Conservation (phyloP, 2,113 vertebrate genomes). For the Muntiacus reevesi region DNA sequence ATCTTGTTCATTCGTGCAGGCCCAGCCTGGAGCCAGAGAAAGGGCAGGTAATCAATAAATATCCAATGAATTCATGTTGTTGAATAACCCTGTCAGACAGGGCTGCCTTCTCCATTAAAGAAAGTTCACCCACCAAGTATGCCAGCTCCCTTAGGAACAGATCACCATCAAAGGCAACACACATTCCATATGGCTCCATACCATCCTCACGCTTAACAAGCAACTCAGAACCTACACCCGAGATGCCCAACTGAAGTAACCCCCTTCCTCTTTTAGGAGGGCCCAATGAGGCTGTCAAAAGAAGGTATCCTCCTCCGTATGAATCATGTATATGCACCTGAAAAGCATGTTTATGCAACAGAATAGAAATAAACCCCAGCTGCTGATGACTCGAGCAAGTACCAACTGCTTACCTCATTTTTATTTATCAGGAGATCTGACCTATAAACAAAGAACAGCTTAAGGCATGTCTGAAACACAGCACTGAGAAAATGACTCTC, state of each 20-base stretch:
- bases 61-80: background rate
- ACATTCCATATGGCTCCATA: background rate
- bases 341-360: background rate
- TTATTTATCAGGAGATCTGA: background rate
- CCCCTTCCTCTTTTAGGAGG: background rate
- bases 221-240: background rate
- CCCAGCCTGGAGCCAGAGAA: background rate
- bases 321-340: background rate
- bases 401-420: background rate
- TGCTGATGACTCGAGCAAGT: background rate
- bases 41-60: background rate
- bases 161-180: background rate
- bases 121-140: background rate
- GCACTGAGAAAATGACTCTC: background rate
- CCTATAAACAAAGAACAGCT: background rate
- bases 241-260: background rate
- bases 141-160: background rate
- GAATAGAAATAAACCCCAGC: background rate
- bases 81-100: background rate
- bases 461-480: background rate
- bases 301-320: background rate
- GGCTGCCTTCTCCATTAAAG: background rate
- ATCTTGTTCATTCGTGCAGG: background rate
- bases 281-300: background rate
- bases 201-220: background rate